These are phyloP conservation scores for Orchestia grillus DNA, from an alignment of 1,140 invertebrate genomes.

Conservation along the genomic window DNA sequence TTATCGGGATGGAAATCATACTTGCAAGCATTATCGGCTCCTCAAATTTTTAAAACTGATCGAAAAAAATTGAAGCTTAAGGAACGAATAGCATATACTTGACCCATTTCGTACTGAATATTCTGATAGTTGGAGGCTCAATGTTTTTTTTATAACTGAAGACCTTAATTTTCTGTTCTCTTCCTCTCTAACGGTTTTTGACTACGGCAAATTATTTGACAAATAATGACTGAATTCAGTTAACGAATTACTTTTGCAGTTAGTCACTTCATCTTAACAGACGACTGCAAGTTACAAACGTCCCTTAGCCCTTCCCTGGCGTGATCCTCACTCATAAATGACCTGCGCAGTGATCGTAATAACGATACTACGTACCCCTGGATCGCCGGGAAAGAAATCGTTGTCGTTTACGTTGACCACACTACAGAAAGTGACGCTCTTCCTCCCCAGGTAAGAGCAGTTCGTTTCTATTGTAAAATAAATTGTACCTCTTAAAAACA, in stretches of 20 bases:
- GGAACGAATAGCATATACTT: too few species aligned
- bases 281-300: not conserved
- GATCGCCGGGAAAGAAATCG: not conserved
- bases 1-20: not conserved
- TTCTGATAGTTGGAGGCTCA: too few species aligned
- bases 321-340: not conserved
- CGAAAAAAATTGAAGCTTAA: too few species aligned
- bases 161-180: too few species aligned
- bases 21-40: not conserved
- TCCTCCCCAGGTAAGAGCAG: not conserved
- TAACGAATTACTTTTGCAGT: not conserved
- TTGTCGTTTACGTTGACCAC: not conserved
- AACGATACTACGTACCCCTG: not conserved
- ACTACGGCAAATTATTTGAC: not conserved
- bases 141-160: too few species aligned
- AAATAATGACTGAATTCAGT: not conserved
- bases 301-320: not conserved
- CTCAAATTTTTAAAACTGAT: not conserved
- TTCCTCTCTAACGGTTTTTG: not conserved
- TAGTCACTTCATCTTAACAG: not conserved
- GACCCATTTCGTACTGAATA: too few species aligned
- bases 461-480: not conserved
- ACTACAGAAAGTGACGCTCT: not conserved
- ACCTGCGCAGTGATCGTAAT: not conserved
- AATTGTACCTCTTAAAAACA: not conserved